phyloP scores from a whole-genome alignment of 2,797 vertebrate species.

The Halcyon smyrnensis region DNA sequence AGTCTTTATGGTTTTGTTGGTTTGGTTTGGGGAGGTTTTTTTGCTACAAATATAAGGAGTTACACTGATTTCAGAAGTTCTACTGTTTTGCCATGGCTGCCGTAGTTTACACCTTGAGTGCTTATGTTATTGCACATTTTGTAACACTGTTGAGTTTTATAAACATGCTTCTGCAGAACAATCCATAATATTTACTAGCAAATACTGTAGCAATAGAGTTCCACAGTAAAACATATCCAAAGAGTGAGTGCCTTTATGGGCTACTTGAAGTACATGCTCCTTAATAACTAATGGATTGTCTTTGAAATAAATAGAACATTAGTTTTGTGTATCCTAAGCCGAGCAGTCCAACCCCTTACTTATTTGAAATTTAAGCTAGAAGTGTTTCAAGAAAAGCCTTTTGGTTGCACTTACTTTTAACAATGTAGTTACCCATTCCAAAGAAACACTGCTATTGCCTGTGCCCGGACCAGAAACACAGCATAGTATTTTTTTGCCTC shows the following conservation, averaged over 20 bases:
- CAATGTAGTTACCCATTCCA: background rate
- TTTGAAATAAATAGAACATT: background rate
- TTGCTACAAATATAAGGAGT: background rate
- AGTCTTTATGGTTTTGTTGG: background rate
- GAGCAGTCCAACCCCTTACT: background rate
- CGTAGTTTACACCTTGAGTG: background rate
- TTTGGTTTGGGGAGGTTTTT: background rate
- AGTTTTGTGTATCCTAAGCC: background rate
- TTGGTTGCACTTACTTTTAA: background rate
- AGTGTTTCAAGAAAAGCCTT: conserved; percentile 26
- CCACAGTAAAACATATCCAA: background rate
- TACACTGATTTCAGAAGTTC: background rate
- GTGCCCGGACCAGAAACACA: background rate
- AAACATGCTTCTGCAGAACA: background rate
- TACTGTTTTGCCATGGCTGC: background rate
- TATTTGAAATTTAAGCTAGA: background rate
- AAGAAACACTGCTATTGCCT: conserved; percentile 12
- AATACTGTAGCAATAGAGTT: background rate
- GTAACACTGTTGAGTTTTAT: background rate
- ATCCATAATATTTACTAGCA: background rate
- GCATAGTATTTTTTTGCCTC: background rate
- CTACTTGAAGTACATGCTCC: background rate
- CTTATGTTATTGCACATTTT: background rate
- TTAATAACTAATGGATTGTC: background rate
- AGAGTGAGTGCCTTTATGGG: background rate